Conservation (phyloP, 2,797 vertebrate species). For the Hafferia zeledoni region DNA sequence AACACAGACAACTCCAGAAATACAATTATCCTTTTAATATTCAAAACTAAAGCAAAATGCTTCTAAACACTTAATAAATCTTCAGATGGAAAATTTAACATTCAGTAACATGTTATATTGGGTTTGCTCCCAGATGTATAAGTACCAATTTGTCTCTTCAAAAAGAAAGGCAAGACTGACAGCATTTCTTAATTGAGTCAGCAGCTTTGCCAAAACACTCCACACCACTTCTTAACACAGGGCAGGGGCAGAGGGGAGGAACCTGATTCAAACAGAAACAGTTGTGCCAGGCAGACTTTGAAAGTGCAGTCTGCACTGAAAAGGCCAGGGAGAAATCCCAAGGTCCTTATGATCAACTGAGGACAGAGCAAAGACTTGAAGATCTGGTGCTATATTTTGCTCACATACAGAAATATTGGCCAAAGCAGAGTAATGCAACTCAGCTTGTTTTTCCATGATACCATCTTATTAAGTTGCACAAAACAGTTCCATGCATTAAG, state of each 20-base stretch:
- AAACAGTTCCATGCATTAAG: neutral
- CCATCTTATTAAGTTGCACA: neutral
- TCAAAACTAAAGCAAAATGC: constrained; percentile 45
- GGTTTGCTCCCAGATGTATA: constrained; percentile 18
- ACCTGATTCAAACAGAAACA: neutral
- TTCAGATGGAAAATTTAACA: constrained; percentile 38
- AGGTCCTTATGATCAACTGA: neutral
- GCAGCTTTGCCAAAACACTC: neutral
- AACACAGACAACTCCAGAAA: neutral
- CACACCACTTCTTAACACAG: neutral
- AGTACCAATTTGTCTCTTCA: constrained; percentile 46
- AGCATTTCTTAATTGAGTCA: constrained; percentile 17
- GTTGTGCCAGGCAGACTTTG: neutral
- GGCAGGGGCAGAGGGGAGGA: neutral
- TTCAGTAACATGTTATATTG: constrained; percentile 28
- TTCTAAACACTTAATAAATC: constrained; percentile 53
- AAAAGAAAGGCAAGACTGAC: constrained; percentile 22
- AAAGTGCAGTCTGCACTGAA: neutral
- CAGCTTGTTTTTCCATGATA: neutral
- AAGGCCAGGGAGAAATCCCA: neutral
- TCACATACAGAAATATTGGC: neutral
- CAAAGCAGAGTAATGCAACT: neutral
- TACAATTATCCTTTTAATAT: constrained; percentile 44
- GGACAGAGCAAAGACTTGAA: neutral
- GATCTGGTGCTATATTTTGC: neutral